Percentiles rank a stretch among this genome's conserved stretches.
Evolutionary conservation across 2,888 invertebrate genomes (phyloP).

Genomic region (Panzeria rudis): DNA sequence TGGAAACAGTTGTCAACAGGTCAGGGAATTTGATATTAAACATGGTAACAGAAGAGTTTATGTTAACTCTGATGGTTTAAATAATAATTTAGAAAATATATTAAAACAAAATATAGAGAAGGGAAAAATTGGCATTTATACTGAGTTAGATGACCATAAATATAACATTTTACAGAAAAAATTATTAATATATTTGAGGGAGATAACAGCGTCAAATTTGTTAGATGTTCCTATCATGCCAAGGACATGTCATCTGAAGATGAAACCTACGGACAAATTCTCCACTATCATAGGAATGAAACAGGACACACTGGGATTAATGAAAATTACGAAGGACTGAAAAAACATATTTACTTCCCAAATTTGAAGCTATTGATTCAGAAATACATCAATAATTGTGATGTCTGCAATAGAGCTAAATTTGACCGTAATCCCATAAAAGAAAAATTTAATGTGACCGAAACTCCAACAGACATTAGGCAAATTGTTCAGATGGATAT

Average conservation of each 20-base stretch:
- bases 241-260: conserved; percentile 37
- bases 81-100: background rate
- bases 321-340: conserved; percentile 12
- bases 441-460: too few species aligned
- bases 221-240: conserved; percentile 62
- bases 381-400: too few species aligned
- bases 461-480: too few species aligned
- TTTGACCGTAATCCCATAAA: too few species aligned
- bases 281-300: conserved; percentile 59
- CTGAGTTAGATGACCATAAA: conserved; percentile 49
- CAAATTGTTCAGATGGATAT: too few species aligned
- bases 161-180: conserved; percentile 59
- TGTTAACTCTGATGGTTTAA: conserved; percentile 38
- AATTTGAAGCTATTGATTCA: too few species aligned
- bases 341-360: too few species aligned
- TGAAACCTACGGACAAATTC: background rate
- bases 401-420: too few species aligned
- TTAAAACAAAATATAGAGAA: conserved; percentile 1
- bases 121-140: conserved; percentile 60
- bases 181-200: conserved; percentile 47
- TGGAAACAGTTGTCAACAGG: conserved; percentile 39
- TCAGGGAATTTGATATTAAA: conserved; percentile 27
- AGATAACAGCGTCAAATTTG: conserved; percentile 54
- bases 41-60: conserved; percentile 51
- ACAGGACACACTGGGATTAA: conserved; percentile 16